A percentile compares a stretch with the other conserved stretches of the same genome.
Conservation (phyloP, 2,113 vertebrate species). For the Notarius quadriscutis region DNA sequence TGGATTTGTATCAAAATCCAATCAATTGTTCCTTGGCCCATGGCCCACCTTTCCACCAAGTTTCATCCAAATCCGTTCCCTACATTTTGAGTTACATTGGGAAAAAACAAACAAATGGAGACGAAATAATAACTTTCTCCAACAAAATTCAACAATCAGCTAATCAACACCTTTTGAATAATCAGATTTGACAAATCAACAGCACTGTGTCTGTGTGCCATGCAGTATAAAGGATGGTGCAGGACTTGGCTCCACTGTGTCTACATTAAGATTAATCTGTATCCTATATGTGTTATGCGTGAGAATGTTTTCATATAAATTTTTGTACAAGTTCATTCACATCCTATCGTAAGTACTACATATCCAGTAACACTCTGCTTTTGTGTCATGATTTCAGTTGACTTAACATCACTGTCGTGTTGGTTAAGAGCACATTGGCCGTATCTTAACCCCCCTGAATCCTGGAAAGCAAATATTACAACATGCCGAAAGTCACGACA, state of each 20-base stretch:
- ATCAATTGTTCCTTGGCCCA: no score
- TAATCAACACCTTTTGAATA: background rate
- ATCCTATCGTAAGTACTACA: background rate
- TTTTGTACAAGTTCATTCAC: background rate
- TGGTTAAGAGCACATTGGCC: constrained; percentile 10
- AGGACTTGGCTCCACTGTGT: background rate
- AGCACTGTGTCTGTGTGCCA: background rate
- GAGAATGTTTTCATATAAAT: background rate
- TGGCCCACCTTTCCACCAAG: no score
- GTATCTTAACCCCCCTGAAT: constrained; percentile 1
- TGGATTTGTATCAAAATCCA: no score
- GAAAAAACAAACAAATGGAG: no score
- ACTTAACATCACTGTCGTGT: background rate
- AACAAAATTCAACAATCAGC: no score
- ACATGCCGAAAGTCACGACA: constrained; percentile 22
- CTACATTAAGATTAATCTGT: background rate
- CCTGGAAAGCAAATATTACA: constrained; percentile 44
- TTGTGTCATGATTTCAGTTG: background rate
- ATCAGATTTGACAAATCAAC: background rate
- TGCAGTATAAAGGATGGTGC: background rate
- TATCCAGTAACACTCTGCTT: background rate
- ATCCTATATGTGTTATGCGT: background rate
- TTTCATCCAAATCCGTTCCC: no score
- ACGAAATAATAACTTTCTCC: no score
- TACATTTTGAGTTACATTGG: no score